Conservation (phyloP, 2,113 vertebrate genomes). For the Progne subis region DNA sequence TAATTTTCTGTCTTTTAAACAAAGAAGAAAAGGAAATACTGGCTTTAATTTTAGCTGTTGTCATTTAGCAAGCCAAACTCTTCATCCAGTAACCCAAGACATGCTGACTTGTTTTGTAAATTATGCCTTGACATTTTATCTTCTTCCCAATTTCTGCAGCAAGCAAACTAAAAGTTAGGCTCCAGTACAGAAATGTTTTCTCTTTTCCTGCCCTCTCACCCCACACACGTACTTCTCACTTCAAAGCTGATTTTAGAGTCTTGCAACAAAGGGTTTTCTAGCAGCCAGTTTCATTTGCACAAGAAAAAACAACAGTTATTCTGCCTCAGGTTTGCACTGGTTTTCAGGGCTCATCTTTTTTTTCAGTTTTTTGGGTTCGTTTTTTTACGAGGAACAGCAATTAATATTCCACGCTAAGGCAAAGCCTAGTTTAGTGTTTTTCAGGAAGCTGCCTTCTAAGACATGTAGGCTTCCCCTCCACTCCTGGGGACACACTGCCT, state of each 20-base stretch:
- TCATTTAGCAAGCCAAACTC: neutral
- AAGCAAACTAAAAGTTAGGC: neutral
- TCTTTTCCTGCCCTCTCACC: accelerated
- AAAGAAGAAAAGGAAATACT: neutral
- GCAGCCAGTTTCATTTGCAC: neutral
- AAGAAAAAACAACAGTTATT: neutral
- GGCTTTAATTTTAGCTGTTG: neutral
- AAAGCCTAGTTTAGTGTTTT: neutral
- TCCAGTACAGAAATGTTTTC: neutral
- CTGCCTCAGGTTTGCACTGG: neutral
- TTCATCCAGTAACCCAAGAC: neutral
- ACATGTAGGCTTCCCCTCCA: neutral
- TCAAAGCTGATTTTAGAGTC: neutral
- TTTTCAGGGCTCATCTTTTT: neutral
- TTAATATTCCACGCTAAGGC: neutral
- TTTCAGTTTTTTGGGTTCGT: neutral
- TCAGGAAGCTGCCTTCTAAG: neutral
- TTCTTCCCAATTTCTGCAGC: neutral
- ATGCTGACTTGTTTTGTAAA: neutral
- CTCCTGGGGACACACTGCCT: neutral
- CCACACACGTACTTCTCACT: neutral
- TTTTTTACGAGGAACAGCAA: neutral
- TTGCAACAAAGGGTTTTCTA: neutral
- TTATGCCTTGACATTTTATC: neutral
- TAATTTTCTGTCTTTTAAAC: neutral